Conservation (phyloP, 2,797 vertebrate species). For the Gambelia wislizenii region DNA sequence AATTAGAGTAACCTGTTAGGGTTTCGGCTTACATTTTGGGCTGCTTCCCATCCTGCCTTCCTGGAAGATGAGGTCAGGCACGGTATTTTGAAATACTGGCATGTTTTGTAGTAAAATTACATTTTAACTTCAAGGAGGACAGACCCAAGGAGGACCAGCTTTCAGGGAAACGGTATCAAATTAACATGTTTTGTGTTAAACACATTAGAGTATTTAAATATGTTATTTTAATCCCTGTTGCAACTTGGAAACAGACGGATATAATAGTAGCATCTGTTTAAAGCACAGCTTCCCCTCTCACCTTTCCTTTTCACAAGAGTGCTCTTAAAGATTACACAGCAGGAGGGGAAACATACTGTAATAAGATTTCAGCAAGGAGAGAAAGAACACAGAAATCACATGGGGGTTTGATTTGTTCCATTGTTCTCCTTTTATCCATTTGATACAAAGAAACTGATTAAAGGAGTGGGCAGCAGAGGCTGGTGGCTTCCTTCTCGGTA, state of each 20-base stretch:
- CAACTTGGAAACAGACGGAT: constrained; percentile 66
- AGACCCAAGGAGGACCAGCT: constrained; percentile 67
- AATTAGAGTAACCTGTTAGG: constrained; percentile 48
- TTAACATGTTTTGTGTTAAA: constrained; percentile 78
- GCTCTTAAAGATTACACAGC: constrained; percentile 31
- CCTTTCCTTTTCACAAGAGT: constrained; percentile 48
- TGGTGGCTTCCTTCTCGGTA: not conserved
- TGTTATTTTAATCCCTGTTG: constrained; percentile 74
- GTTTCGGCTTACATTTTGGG: constrained; percentile 45
- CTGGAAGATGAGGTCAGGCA: constrained; percentile 64
- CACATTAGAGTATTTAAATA: constrained; percentile 74
- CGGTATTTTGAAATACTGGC: constrained; percentile 57
- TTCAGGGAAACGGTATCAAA: constrained; percentile 78
- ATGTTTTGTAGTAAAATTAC: constrained; percentile 58
- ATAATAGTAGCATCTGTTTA: constrained; percentile 65
- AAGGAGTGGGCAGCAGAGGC: not conserved
- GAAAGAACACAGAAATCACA: not conserved
- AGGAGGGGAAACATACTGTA: constrained; percentile 35
- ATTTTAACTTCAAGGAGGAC: constrained; percentile 61
- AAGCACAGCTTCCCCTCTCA: constrained; percentile 64
- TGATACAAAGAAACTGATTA: not conserved
- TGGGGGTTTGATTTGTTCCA: not conserved
- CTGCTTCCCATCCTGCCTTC: constrained; percentile 57
- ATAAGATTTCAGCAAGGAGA: not conserved
- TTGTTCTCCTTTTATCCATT: not conserved